A percentile compares a stretch with the other conserved stretches of the same genome.
These are phyloP conservation scores for rat (Rattus norvegicus) DNA, from an alignment of 2,113 vertebrate species.

Conservation along the genomic window DNA sequence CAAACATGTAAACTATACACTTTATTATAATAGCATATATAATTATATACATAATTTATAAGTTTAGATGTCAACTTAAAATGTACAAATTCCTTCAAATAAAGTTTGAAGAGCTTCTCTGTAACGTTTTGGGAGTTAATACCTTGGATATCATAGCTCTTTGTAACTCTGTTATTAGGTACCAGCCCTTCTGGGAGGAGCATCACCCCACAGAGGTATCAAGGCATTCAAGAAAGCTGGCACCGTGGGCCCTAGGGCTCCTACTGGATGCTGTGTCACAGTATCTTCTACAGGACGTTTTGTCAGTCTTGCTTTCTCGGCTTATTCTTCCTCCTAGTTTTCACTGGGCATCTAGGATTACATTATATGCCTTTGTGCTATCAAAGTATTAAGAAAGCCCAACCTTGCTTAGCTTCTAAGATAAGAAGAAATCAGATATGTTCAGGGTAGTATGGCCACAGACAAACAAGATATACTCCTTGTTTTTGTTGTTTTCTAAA, in stretches of 20 bases:
- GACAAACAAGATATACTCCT: not conserved
- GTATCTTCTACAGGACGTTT: not conserved
- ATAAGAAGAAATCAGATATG: not conserved
- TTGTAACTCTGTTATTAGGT: not conserved
- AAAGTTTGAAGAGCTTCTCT: not conserved
- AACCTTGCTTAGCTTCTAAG: not conserved
- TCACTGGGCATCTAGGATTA: not conserved
- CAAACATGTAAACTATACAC: slow-evolving; percentile 4
- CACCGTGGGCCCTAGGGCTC: not conserved
- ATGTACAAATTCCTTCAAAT: not conserved
- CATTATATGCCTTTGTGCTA: not conserved
- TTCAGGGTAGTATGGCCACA: not conserved
- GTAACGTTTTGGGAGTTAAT: not conserved
- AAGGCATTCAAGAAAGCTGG: not conserved
- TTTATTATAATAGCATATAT: not conserved
- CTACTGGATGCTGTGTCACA: not conserved
- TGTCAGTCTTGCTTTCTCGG: not conserved
- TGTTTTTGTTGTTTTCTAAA: not conserved
- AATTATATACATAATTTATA: slow-evolving; percentile 21
- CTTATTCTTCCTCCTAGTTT: not conserved
- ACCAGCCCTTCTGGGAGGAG: not conserved
- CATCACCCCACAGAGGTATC: not conserved
- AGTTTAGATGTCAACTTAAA: slow-evolving; percentile 13
- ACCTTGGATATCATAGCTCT: not conserved
- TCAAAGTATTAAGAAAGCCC: not conserved